Conservation (phyloP, 2,888 invertebrate genomes). For the Torymus texanus region DNA sequence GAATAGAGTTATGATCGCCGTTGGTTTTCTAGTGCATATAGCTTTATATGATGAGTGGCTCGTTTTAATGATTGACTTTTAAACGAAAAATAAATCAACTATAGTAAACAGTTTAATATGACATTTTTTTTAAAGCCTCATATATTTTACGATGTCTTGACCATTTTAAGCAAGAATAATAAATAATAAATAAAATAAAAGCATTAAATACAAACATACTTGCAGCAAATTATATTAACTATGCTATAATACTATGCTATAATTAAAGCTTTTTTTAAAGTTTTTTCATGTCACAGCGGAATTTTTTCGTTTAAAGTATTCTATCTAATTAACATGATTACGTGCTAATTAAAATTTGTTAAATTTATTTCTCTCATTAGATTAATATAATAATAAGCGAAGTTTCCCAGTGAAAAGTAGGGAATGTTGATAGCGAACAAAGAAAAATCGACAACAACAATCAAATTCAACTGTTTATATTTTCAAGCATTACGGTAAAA, state of each 20-base stretch:
- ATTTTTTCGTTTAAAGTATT: not conserved
- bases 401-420: not conserved
- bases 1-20: not conserved
- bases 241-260: too few relatives aligned
- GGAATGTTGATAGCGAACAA: not conserved
- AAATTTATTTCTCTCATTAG: not conserved
- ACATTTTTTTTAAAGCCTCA: too few relatives aligned
- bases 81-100: too few relatives aligned
- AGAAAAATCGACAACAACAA: not conserved
- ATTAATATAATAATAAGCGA: not conserved
- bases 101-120: too few relatives aligned
- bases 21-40: not conserved
- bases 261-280: too few relatives aligned
- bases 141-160: too few relatives aligned
- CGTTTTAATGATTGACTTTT: too few relatives aligned
- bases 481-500: slow-evolving; percentile 19
- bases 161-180: too few relatives aligned
- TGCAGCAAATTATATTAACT: too few relatives aligned
- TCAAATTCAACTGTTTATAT: slow-evolving; percentile 14
- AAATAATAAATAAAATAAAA: too few relatives aligned
- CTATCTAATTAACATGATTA: not conserved
- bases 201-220: too few relatives aligned
- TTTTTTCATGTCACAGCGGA: too few relatives aligned
- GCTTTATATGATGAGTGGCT: not conserved
- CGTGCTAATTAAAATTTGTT: not conserved